A percentile compares a stretch with the other conserved stretches of the same genome.
Conservation (phyloP, 2,888 invertebrate species). For the Tenthredo scrophulariae region DNA sequence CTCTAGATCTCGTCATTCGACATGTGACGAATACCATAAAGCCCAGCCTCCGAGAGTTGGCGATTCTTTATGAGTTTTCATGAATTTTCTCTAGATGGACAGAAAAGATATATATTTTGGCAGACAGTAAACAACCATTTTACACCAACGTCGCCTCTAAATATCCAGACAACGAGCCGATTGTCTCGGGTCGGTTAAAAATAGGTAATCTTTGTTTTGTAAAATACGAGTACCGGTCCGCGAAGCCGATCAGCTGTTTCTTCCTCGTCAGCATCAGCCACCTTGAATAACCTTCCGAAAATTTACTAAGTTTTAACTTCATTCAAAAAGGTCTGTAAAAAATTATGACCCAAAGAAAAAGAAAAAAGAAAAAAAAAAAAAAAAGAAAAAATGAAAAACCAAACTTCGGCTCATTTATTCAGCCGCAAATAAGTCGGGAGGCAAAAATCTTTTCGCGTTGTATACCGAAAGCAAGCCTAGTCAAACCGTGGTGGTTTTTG, state of each 20-base stretch:
- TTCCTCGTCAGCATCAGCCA: slow-evolving; percentile 40
- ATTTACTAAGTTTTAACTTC: not conserved
- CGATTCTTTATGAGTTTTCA: slow-evolving; percentile 6
- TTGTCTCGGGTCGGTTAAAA: slow-evolving; percentile 45
- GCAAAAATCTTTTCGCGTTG: not conserved
- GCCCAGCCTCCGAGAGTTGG: not conserved
- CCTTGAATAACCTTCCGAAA: slow-evolving; percentile 47
- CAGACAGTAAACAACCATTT: slow-evolving; percentile 36
- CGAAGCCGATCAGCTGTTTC: slow-evolving; percentile 29
- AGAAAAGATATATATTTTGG: slow-evolving; percentile 22
- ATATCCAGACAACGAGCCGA: slow-evolving; percentile 35
- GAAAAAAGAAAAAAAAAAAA: not conserved
- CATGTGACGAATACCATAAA: slow-evolving; percentile 26
- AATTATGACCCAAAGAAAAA: not conserved
- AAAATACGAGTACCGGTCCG: not conserved
- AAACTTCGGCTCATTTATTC: not conserved
- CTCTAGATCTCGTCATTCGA: not conserved
- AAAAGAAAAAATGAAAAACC: not conserved
- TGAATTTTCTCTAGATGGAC: not conserved
- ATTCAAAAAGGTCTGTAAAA: slow-evolving; percentile 5
- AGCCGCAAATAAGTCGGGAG: not conserved
- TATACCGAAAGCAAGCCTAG: not conserved
- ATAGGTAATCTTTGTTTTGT: slow-evolving; percentile 46
- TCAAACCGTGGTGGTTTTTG: slow-evolving; percentile 25
- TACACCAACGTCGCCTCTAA: slow-evolving; percentile 29